A percentile compares a stretch with the other conserved stretches of the same genome.
These are phyloP conservation scores for Zoanthus sociatus DNA, from an alignment of 92 coral and sea anemone species.

Conservation along the genomic window DNA sequence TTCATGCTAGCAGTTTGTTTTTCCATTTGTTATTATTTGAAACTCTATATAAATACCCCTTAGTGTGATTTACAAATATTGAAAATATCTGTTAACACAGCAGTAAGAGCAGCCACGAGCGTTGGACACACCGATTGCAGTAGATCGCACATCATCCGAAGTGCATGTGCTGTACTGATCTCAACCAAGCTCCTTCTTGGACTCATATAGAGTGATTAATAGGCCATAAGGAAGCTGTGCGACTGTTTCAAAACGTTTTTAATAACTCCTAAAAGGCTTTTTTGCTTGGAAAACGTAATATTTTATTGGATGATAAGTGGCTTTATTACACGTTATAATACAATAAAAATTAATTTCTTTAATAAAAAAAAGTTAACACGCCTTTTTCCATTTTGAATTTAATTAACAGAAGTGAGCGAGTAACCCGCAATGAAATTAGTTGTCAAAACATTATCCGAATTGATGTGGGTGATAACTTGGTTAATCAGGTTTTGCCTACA, in stretches of 20 bases:
- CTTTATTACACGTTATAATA: neutral
- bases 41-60: neutral
- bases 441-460: constrained; percentile 41
- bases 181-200: neutral
- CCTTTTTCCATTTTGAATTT: constrained; percentile 38
- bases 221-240: too few species aligned
- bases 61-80: neutral
- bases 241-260: too few species aligned
- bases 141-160: neutral
- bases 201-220: neutral
- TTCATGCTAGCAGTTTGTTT: neutral
- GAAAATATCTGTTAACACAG: neutral
- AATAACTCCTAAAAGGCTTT: too few species aligned
- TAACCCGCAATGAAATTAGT: neutral
- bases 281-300: too few species aligned
- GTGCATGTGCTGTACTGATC: neutral
- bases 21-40: neutral
- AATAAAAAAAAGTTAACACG: constrained; percentile 27
- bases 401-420: constrained; percentile 21
- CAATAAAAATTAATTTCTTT: constrained; percentile 28
- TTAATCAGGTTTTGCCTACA: neutral
- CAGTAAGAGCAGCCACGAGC: neutral
- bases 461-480: constrained; percentile 19
- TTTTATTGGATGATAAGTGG: neutral
- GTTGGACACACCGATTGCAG: neutral